Percentiles rank a stretch among this genome's conserved stretches.
These are phyloP conservation scores for Xestia ashworthii DNA, from an alignment of 2,888 invertebrate genomes.

Conservation along the genomic window DNA sequence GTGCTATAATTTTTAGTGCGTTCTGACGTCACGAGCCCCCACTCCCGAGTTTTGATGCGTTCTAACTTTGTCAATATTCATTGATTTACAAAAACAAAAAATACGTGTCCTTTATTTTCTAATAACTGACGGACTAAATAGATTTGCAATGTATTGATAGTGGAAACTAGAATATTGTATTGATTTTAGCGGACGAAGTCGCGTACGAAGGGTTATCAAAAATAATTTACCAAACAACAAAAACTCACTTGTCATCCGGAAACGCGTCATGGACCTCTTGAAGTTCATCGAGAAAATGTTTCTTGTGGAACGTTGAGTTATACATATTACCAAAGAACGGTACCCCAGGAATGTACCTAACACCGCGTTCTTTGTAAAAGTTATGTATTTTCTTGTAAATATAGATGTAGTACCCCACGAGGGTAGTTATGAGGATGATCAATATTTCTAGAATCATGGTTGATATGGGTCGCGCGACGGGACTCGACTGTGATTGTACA, in stretches of 20 bases:
- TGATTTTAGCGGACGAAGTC: too few species aligned
- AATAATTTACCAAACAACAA: not conserved
- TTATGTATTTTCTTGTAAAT: constrained; percentile 72
- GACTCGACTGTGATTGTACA: constrained; percentile 12
- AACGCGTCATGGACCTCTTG: constrained; percentile 77
- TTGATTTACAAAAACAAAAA: too few species aligned
- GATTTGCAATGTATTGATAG: too few species aligned
- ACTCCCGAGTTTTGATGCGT: too few species aligned
- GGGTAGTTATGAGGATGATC: constrained; percentile 73
- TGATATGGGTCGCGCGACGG: constrained; percentile 39
- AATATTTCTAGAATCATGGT: constrained; percentile 81
- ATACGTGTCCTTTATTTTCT: too few species aligned
- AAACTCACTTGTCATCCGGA: constrained; percentile 79
- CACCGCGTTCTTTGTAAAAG: constrained; percentile 72
- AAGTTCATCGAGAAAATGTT: constrained; percentile 77
- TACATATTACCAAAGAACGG: constrained; percentile 82
- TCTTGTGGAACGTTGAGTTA: constrained; percentile 69
- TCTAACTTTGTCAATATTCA: too few species aligned
- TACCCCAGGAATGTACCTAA: constrained; percentile 78
- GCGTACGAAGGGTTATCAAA: too few species aligned
- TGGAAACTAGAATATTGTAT: too few species aligned
- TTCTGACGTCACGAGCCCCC: too few species aligned
- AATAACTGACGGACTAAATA: too few species aligned
- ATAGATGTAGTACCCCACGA: constrained; percentile 74
- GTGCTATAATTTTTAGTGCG: too few species aligned